Conservation (phyloP, 2,888 invertebrate genomes). For the Sphinx pinastri region DNA sequence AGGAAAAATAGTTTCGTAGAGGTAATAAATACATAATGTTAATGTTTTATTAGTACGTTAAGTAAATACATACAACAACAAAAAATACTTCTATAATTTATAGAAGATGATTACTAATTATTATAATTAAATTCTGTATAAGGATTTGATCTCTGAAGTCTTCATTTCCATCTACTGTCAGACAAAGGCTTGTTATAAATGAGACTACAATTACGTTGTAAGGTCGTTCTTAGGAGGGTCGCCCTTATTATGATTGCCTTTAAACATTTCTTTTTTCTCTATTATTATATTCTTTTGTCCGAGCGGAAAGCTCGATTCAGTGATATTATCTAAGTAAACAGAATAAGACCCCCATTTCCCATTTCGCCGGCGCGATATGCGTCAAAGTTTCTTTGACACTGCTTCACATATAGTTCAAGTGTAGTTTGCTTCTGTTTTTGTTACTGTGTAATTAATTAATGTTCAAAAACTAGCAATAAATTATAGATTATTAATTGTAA, state of each 20-base stretch:
- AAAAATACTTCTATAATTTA: too few species aligned
- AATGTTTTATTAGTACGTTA: too few species aligned
- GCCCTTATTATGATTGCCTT: slow-evolving; percentile 1
- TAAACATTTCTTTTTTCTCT: background rate
- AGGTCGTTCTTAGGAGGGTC: background rate
- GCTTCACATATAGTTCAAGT: too few species aligned
- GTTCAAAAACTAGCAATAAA: background rate
- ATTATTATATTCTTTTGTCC: slow-evolving; percentile 2
- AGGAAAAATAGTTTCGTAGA: too few species aligned
- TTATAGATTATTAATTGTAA: too few species aligned
- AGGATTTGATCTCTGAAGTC: background rate
- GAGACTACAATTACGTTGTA: slow-evolving; percentile 1
- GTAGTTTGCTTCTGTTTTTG: too few species aligned
- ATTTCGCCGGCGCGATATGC: background rate
- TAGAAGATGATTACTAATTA: background rate
- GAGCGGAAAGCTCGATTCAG: too few species aligned
- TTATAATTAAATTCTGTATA: background rate
- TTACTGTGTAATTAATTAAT: background rate
- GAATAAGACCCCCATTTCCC: background rate
- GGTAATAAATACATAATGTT: too few species aligned
- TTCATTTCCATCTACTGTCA: background rate
- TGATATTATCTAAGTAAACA: background rate
- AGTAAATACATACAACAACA: too few species aligned
- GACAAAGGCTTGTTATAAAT: background rate
- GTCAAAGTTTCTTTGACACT: background rate